phyloP scores from a whole-genome alignment of 2,888 invertebrate genomes.

The Shargacucullia verbasci region DNA sequence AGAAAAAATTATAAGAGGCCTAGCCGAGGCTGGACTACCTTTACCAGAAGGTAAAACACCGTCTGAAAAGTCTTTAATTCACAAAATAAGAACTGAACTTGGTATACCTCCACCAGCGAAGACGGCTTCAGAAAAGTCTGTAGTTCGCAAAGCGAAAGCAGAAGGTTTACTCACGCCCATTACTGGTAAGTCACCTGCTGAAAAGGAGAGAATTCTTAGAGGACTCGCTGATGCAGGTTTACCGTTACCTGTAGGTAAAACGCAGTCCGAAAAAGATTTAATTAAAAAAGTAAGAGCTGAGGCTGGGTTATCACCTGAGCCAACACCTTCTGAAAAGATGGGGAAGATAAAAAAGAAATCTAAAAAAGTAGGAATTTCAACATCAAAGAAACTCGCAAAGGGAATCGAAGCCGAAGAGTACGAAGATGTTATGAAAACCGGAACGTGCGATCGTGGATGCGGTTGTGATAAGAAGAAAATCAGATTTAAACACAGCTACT shows the following conservation, averaged over 20 bases:
- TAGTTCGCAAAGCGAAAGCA: conserved; percentile 63
- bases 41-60: conserved; percentile 18
- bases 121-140: conserved; percentile 62
- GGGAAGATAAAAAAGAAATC: conserved; percentile 63
- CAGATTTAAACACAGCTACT: conserved; percentile 78
- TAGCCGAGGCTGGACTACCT: conserved; percentile 4
- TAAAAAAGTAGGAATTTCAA: conserved; percentile 57
- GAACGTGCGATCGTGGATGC: conserved; percentile 76
- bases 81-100: conserved; percentile 43
- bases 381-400: conserved; percentile 38
- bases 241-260: conserved; percentile 66
- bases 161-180: conserved; percentile 68
- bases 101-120: conserved; percentile 57
- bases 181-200: conserved; percentile 60
- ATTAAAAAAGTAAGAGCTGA: conserved; percentile 62
- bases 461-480: conserved; percentile 81
- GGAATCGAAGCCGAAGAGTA: conserved; percentile 63
- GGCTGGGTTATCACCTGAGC: conserved; percentile 57
- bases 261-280: conserved; percentile 65
- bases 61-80: conserved; percentile 12
- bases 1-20: conserved; percentile 7
- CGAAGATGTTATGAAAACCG: conserved; percentile 71
- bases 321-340: conserved; percentile 63
- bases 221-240: conserved; percentile 65
- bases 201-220: conserved; percentile 68